Conservation (phyloP, 2,113 vertebrate species). For the Danio rerio region DNA sequence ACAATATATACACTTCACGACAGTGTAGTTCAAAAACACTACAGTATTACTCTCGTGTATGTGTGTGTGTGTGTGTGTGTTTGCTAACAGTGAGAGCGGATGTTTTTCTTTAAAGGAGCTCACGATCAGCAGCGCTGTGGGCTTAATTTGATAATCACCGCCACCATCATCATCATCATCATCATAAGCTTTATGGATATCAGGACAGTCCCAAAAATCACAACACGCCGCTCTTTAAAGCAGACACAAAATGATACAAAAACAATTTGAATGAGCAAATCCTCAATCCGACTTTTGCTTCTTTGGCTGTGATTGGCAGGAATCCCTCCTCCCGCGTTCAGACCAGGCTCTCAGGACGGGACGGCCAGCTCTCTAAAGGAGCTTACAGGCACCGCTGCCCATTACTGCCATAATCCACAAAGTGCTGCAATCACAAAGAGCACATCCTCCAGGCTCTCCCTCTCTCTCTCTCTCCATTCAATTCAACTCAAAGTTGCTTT, state of each 20-base stretch:
- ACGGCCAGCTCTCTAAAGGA: conserved; percentile 56
- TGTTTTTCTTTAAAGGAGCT: background rate
- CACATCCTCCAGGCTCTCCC: background rate
- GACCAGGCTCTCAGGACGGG: conserved; percentile 22
- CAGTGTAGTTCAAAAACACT: no score
- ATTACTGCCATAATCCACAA: conserved; percentile 52
- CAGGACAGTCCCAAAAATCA: conserved; percentile 17
- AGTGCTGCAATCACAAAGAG: conserved; percentile 52
- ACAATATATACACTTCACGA: no score
- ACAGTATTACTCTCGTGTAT: no score
- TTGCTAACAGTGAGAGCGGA: no score
- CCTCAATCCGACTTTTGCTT: conserved; percentile 25
- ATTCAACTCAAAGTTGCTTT: no score
- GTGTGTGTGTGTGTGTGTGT: no score
- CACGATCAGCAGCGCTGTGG: background rate
- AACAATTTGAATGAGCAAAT: conserved; percentile 21
- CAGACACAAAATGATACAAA: background rate
- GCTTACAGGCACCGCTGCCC: conserved; percentile 51
- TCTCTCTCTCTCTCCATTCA: background rate
- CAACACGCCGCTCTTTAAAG: background rate
- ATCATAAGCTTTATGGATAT: conserved; percentile 52
- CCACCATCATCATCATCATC: background rate
- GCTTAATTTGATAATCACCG: conserved; percentile 37
- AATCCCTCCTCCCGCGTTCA: background rate
- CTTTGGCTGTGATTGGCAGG: conserved; percentile 1